These are phyloP conservation scores for Delphinus delphis DNA, from an alignment of 2,113 vertebrate species.

Conservation along the genomic window DNA sequence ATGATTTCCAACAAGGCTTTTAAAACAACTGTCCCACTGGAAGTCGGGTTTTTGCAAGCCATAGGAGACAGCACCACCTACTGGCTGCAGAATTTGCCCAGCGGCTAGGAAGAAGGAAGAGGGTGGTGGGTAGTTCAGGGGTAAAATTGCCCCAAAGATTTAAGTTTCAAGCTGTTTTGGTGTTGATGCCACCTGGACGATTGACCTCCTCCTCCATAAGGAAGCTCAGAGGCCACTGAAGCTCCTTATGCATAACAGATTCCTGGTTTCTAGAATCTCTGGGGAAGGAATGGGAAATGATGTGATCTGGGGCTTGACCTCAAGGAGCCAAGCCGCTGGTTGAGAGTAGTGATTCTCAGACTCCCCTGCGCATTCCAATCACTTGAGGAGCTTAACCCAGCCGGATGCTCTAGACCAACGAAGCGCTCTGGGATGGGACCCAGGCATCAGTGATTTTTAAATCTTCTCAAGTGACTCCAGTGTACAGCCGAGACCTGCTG, in stretches of 20 bases:
- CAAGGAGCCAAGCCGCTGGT: neutral
- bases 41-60: neutral
- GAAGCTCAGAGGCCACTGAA: neutral
- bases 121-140: rapidly evolving
- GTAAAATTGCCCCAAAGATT: neutral
- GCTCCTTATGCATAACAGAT: neutral
- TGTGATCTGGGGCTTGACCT: neutral
- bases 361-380: rapidly evolving
- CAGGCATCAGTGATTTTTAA: neutral
- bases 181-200: neutral
- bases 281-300: neutral
- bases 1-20: neutral
- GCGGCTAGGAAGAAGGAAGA: rapidly evolving
- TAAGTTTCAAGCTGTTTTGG: neutral
- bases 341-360: neutral
- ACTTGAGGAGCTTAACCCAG: neutral
- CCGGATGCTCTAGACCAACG: neutral
- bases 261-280: neutral
- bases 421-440: neutral
- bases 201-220: neutral
- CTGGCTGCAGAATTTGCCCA: neutral
- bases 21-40: rapidly evolving
- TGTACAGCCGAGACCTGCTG: neutral
- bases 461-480: neutral
- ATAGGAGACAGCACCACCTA: slow-evolving; percentile 59